These are phyloP conservation scores for Sporophila hypoxantha DNA, from an alignment of 2,113 vertebrate species.

Conservation along the genomic window DNA sequence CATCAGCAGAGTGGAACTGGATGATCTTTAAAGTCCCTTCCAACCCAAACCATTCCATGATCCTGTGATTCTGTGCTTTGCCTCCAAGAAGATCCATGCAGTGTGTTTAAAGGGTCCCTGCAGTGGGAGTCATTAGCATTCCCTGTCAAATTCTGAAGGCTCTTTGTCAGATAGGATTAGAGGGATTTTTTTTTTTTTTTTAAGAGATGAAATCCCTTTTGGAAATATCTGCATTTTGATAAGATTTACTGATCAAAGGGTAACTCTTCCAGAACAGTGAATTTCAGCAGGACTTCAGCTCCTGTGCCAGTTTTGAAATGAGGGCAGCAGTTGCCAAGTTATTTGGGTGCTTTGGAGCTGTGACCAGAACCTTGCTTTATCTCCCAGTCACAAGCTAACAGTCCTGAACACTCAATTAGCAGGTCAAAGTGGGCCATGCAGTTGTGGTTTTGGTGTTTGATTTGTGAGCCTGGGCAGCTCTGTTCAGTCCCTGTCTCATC, in stretches of 20 bases:
- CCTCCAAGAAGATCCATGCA: background rate
- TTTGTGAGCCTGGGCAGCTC: background rate
- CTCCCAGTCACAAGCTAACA: background rate
- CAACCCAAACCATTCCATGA: background rate
- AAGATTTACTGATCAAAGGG: background rate
- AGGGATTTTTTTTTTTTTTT: background rate
- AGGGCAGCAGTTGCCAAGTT: background rate
- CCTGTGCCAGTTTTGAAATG: background rate
- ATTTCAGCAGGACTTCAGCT: background rate
- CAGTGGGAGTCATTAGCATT: background rate
- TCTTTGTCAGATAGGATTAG: background rate
- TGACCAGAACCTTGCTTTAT: background rate
- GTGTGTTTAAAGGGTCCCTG: background rate
- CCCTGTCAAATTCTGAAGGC: background rate
- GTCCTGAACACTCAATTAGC: background rate
- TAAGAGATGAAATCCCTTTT: background rate
- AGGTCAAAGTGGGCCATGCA: background rate
- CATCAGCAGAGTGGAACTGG: background rate
- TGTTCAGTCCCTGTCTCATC: background rate
- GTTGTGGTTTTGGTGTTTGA: background rate
- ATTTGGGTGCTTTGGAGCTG: background rate
- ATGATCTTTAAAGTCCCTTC: too few relatives aligned
- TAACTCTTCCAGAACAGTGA: background rate
- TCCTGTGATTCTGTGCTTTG: accelerated
- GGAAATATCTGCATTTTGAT: background rate